Evolutionary conservation across 1,140 invertebrate genomes (phyloP), one percentile per base, ranked within the genome.

Genomic region (Lepidurus apus): DNA sequence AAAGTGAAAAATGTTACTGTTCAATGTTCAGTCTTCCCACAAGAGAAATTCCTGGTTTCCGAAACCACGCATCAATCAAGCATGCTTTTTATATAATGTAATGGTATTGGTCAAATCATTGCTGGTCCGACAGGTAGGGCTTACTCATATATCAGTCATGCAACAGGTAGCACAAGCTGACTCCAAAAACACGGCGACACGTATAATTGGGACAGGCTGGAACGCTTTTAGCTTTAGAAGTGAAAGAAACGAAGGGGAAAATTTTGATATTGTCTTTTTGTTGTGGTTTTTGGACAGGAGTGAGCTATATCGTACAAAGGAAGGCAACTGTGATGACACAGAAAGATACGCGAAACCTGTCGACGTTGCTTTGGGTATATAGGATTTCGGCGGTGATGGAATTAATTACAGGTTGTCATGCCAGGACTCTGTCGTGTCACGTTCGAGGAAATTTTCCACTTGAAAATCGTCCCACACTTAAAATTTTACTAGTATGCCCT

Each of bases 221-320:
- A 34, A 34, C 34, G 34, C 4, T n/a, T 17, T 65, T 1, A 65
- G 53, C 53, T 21, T 13, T 21, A 65, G 13, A 65, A 65, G 34
- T 21, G 0, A 65, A 65, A 17, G 17, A 65, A 17, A n/a, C n/a
- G 5, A 6, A 47, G 21, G 17, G 17, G 53, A 65, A 65, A 21
- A 65, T 65, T 21, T 34, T 34, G 34, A 34, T 34, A 34, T 34
- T 34, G 34, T 34, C 34, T 4, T 34, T 34, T 34, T 34, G 3
- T 34, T 34, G 3, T 34, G 34, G 53, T 65, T 21, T 65, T 65
- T 13, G 17, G 53, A 65, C 53, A 65, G 53, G 17, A 13, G 53
- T 17, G 53, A 9, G 53, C 53, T 65, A 17, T 65, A 65, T 65
- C 53, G 53, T 65, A 21, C 53, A 65, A 65, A 65, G 53, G 53